A percentile compares a stretch with the other conserved stretches of the same genome.
These are phyloP conservation scores for Pterocles gutturalis DNA, from an alignment of 2,113 vertebrate species.

Conservation along the genomic window DNA sequence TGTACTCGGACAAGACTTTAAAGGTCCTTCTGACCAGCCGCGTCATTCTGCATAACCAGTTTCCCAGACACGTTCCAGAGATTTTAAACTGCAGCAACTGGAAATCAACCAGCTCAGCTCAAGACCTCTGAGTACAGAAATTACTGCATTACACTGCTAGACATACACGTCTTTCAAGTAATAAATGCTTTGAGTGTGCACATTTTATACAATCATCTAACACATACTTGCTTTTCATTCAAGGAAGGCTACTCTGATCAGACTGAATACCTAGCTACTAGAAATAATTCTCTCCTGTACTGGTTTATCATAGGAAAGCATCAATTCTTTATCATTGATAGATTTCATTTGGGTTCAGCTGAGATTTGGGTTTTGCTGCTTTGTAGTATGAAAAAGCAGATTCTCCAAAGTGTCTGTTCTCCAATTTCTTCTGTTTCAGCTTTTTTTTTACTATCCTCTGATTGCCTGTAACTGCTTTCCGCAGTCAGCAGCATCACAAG, in stretches of 20 bases:
- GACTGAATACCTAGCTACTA: no score
- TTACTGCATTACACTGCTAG: neutral
- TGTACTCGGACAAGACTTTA: rapidly evolving
- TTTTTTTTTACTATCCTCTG: neutral
- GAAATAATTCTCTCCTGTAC: neutral
- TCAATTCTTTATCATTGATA: rapidly evolving
- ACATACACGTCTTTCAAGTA: neutral
- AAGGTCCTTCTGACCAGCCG: neutral
- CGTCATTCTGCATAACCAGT: rapidly evolving
- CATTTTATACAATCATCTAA: no score
- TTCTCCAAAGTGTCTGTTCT: neutral
- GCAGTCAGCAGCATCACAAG: neutral
- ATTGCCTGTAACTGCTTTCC: neutral
- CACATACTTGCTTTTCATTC: neutral
- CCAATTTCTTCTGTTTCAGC: neutral
- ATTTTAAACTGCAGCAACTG: neutral
- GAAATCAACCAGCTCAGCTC: neutral
- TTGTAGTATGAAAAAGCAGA: neutral
- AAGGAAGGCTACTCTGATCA: no score
- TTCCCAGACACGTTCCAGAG: neutral
- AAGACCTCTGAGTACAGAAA: neutral
- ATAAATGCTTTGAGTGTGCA: neutral
- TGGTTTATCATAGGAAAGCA: neutral
- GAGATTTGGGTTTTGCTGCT: neutral
- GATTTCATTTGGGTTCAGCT: neutral